Evolutionary conservation across 1,140 invertebrate species (phyloP).

Genomic region (Rhizoglyphus robini): DNA sequence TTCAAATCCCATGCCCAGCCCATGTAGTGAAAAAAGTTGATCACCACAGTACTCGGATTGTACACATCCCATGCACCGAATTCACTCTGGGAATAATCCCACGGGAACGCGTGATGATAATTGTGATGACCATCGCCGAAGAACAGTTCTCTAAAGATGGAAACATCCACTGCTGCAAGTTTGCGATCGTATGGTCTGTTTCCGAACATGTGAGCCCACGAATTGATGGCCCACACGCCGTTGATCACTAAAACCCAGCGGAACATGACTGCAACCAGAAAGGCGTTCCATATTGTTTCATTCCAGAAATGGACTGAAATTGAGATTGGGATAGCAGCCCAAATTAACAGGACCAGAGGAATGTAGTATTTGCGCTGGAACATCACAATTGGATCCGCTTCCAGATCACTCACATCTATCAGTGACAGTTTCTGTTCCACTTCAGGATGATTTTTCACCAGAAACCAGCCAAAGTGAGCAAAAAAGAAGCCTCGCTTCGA

Average conservation of each 20-base stretch:
- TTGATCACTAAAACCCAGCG: constrained; percentile 26
- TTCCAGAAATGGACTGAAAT: constrained; percentile 29
- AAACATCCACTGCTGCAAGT: constrained; percentile 37
- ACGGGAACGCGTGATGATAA: constrained; percentile 44
- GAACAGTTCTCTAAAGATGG: constrained; percentile 29
- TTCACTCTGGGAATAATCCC: constrained; percentile 39
- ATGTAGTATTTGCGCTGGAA: too few relatives aligned
- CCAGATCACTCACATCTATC: constrained; percentile 51
- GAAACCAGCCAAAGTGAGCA: too few relatives aligned
- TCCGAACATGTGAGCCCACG: constrained; percentile 40
- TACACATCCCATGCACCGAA: constrained; percentile 28
- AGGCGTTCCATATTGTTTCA: neutral
- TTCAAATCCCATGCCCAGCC: constrained; percentile 37
- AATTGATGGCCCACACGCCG: constrained; percentile 58
- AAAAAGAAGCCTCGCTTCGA: too few relatives aligned
- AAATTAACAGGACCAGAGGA: constrained; percentile 34
- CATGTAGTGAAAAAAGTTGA: too few relatives aligned
- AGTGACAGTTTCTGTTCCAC: constrained; percentile 38
- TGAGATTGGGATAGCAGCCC: constrained; percentile 33
- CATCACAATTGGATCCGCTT: too few relatives aligned
- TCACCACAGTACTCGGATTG: constrained; percentile 41
- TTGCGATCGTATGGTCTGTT: constrained; percentile 34
- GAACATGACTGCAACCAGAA: too few relatives aligned
- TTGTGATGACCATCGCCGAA: constrained; percentile 44
- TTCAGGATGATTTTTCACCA: neutral